Evolutionary conservation across 2,113 vertebrate genomes (phyloP), one percentile per base, ranked within the genome.

Genomic region (Ceyx melanurus): DNA sequence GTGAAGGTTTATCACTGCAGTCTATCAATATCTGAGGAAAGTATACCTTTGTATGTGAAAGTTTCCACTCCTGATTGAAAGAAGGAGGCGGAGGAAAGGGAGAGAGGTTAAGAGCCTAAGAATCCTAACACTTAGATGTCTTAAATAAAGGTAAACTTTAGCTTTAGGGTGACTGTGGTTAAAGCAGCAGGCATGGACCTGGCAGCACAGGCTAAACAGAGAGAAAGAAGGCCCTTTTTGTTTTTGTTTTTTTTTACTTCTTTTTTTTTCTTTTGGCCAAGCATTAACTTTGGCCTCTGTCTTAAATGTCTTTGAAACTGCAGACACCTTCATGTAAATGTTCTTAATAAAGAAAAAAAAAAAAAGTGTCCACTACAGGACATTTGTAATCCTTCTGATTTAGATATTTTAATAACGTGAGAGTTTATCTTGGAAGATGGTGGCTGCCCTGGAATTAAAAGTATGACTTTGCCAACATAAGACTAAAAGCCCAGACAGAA

Each of bases 381-480:
- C 87, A 66, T 95, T 84, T 94, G 80, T 90, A 94, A 95, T 96
- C 81, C 77, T 90, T 94, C 81, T 94, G 89, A 95, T 95, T 93
- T 94, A 94, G 83, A 86, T 91, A 83, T 91, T 97, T 97, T 96
- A 97, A 94, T 96, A 95, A 95, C 73, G 88, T 83, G 85, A 0
- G 2, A 82, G 91, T 97, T 96, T 97, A 89, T 94, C 86, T 96
- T 96, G 95, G 96, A 94, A 86, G 71, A 83, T 56, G 68, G 86
- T 93, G 46, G 56, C 78, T 95, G 94, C 94, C 79, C 86, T 93
- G 92, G 88, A 94, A 94, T 94, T 94, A 93, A 62, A 96, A 76
- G 61, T 89, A 42, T 53, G 6, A 43, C 71, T 92, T 60, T 94
- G 89, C 67, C 88, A 91, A 58, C 2, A 0, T 79, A 65, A 82